These are phyloP conservation scores for Choristoneura fumiferana DNA, from an alignment of 1,140 invertebrate species.

Conservation along the genomic window DNA sequence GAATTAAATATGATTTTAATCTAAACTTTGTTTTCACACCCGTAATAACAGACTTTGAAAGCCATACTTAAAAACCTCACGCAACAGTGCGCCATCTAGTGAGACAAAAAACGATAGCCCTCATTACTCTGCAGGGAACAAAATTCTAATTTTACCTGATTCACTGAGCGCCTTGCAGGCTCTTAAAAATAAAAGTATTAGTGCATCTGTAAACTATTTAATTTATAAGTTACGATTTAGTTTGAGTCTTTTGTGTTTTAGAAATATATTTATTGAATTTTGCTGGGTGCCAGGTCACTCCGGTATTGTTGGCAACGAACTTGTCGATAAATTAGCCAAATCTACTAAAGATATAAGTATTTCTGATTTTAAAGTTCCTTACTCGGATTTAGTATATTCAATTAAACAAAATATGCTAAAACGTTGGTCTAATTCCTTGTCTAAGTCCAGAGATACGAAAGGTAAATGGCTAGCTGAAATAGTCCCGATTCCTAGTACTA, in stretches of 20 bases:
- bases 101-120: too few relatives aligned
- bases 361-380: slow-evolving; percentile 19
- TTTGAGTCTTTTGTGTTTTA: not conserved
- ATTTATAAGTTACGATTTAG: slow-evolving; percentile 3
- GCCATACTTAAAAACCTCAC: too few relatives aligned
- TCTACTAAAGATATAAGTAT: not conserved
- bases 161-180: slow-evolving; percentile 17
- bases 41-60: too few relatives aligned
- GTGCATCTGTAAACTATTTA: slow-evolving; percentile 5
- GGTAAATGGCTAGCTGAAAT: slow-evolving; percentile 20
- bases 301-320: slow-evolving; percentile 17
- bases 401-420: slow-evolving; percentile 5
- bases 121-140: too few relatives aligned
- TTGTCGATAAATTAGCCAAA: slow-evolving; percentile 13
- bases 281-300: slow-evolving; percentile 20
- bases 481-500: not conserved
- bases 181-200: not conserved
- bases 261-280: slow-evolving; percentile 5
- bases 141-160: slow-evolving; percentile 18
- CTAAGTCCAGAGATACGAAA: not conserved
- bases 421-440: not conserved
- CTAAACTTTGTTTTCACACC: too few relatives aligned
- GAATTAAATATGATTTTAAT: too few relatives aligned
- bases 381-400: slow-evolving; percentile 1
- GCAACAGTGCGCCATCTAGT: too few relatives aligned